Conservation (phyloP, 2,888 invertebrate genomes). For the Carterocephalus palaemon region DNA sequence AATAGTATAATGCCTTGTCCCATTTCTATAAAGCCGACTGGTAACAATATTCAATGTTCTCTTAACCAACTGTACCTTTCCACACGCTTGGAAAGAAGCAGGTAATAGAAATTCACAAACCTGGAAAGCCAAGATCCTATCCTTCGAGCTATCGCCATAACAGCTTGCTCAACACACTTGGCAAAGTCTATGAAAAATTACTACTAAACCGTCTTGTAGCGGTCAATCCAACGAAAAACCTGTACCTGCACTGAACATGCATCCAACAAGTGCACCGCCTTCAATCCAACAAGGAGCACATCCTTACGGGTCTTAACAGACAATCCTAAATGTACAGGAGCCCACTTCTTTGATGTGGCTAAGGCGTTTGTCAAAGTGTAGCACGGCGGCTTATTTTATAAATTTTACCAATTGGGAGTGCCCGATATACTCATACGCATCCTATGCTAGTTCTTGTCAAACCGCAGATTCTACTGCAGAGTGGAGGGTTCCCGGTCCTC, state of each 20-base stretch:
- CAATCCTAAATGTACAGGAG: not conserved
- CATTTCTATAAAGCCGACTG: not conserved
- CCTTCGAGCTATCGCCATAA: not conserved
- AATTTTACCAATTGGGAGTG: not conserved
- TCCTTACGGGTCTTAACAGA: not conserved
- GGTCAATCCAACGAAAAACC: too few relatives aligned
- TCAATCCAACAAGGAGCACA: too few relatives aligned
- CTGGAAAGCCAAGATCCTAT: not conserved
- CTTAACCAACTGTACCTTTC: not conserved
- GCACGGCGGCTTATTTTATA: too few relatives aligned
- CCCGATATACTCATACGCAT: not conserved
- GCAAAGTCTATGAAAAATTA: not conserved
- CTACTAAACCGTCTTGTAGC: too few relatives aligned
- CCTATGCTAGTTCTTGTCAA: too few relatives aligned
- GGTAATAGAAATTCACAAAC: not conserved
- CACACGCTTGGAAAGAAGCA: not conserved
- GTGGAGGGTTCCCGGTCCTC: too few relatives aligned
- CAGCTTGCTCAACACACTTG: not conserved
- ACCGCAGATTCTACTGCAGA: too few relatives aligned
- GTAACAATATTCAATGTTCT: not conserved
- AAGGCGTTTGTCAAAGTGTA: too few relatives aligned
- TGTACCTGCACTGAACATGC: not conserved
- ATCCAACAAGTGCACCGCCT: not conserved
- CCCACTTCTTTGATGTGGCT: not conserved
- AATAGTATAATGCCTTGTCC: not conserved